These are phyloP conservation scores for Pelagia noctiluca DNA, from an alignment of 30 jellyfish, hydroid and myxozoan genomes.

Conservation along the genomic window DNA sequence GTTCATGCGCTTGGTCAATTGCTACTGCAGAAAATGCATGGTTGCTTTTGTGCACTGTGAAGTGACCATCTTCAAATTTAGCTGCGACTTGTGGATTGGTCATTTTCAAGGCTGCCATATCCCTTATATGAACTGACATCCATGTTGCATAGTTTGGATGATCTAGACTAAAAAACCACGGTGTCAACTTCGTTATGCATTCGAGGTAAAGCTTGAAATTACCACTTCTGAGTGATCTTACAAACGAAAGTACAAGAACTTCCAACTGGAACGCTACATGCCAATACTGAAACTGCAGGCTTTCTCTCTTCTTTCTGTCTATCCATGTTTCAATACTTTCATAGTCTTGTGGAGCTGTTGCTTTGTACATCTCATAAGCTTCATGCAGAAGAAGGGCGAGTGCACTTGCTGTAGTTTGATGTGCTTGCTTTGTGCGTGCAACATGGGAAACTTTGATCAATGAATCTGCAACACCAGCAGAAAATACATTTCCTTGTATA, in stretches of 20 bases:
- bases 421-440: constrained; percentile 63
- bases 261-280: constrained; percentile 11
- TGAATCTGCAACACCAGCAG: constrained; percentile 70
- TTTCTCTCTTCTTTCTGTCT: constrained; percentile 18
- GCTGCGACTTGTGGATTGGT: constrained; percentile 8
- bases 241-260: background rate
- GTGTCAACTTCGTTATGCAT: constrained; percentile 22
- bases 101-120: constrained; percentile 12
- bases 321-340: constrained; percentile 21
- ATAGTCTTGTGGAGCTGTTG: background rate
- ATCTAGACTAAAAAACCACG: constrained; percentile 33
- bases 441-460: constrained; percentile 59
- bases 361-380: constrained; percentile 10
- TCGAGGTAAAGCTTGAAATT: constrained; percentile 2
- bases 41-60: constrained; percentile 32
- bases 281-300: constrained; percentile 18
- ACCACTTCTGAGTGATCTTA: constrained; percentile 12
- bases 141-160: constrained; percentile 44
- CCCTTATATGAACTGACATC: constrained; percentile 35
- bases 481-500: constrained; percentile 47
- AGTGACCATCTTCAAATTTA: background rate
- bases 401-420: constrained; percentile 55
- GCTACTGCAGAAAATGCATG: constrained; percentile 31
- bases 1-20: constrained; percentile 53
- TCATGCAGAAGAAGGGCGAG: constrained; percentile 15